Evolutionary conservation across 2,797 vertebrate genomes (phyloP).

Genomic region (Schizothorax lantsangensis): DNA sequence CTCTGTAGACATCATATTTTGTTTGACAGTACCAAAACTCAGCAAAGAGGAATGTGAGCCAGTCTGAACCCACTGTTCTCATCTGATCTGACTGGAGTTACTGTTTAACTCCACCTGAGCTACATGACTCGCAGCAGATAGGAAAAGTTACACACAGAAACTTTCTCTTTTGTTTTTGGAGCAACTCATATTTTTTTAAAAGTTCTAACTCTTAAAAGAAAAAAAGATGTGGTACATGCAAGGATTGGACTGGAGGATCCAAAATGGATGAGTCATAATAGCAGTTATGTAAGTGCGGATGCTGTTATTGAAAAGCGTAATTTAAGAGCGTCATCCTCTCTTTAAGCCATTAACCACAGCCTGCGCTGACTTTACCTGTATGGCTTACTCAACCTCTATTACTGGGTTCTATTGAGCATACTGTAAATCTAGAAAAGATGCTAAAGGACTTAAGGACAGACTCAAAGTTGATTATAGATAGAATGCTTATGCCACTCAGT

Average conservation of each 20-base stretch:
- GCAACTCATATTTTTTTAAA: neutral
- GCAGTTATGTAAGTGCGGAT: conserved; percentile 42
- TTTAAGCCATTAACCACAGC: conserved; percentile 42
- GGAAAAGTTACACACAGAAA: neutral
- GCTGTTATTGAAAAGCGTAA: conserved; percentile 23
- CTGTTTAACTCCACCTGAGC: conserved; percentile 44
- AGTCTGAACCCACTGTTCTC: conserved; percentile 7
- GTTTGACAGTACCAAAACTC: conserved; percentile 11
- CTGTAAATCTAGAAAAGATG: neutral
- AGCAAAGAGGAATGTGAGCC: neutral
- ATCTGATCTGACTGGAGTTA: conserved; percentile 43
- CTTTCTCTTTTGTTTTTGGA: neutral
- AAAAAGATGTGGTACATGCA: neutral
- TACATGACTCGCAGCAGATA: neutral
- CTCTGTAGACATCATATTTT: neutral
- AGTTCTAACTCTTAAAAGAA: neutral
- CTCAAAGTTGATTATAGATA: neutral
- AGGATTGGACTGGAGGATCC: neutral
- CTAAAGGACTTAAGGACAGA: neutral
- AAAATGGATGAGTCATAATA: conserved; percentile 31
- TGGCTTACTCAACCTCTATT: neutral
- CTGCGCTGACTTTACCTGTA: neutral
- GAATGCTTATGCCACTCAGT: neutral
- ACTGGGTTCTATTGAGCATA: neutral
- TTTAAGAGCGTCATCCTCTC: neutral